Percentiles rank a stretch among this genome's conserved stretches.
These are phyloP conservation scores for Aporrectodea caliginosa DNA, from an alignment of 1,140 invertebrate species.

Conservation along the genomic window DNA sequence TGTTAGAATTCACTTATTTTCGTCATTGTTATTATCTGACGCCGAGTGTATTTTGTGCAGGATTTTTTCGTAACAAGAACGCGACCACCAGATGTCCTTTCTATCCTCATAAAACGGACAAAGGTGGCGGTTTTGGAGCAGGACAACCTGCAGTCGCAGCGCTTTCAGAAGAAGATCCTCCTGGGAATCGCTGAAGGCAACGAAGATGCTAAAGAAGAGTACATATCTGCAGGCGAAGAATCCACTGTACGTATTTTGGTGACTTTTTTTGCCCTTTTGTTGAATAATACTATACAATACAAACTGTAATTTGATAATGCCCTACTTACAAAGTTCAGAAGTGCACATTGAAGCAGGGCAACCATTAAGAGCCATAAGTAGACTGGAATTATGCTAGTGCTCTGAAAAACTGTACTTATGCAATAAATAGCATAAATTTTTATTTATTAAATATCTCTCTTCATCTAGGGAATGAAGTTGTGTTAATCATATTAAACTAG, in stretches of 20 bases:
- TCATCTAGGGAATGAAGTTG: too few species aligned
- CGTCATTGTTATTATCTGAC: not conserved
- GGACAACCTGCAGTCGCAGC: conserved; percentile 89
- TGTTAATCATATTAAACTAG: too few species aligned
- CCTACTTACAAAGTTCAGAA: too few species aligned
- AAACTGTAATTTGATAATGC: too few species aligned
- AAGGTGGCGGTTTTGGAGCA: conserved; percentile 96
- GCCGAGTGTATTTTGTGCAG: conserved; percentile 53
- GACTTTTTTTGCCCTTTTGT: too few species aligned
- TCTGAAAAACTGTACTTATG: too few species aligned
- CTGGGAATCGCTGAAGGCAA: conserved; percentile 60
- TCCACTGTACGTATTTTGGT: not conserved
- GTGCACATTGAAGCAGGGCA: too few species aligned
- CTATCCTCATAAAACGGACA: conserved; percentile 92
- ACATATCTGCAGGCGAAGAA: conserved; percentile 13
- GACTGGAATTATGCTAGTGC: too few species aligned
- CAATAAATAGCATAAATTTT: too few species aligned
- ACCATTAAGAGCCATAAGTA: too few species aligned
- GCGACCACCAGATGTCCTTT: conserved; percentile 77
- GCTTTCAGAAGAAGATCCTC: conserved; percentile 65
- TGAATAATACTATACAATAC: too few species aligned
- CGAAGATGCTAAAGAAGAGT: conserved; percentile 28
- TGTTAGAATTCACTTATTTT: not conserved
- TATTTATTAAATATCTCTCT: too few species aligned
- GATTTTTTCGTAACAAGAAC: conserved; percentile 82